Percentiles rank a stretch among this genome's conserved stretches.
Conservation (phyloP, 2,888 invertebrate genomes). For the Tetrapedia diversipes region DNA sequence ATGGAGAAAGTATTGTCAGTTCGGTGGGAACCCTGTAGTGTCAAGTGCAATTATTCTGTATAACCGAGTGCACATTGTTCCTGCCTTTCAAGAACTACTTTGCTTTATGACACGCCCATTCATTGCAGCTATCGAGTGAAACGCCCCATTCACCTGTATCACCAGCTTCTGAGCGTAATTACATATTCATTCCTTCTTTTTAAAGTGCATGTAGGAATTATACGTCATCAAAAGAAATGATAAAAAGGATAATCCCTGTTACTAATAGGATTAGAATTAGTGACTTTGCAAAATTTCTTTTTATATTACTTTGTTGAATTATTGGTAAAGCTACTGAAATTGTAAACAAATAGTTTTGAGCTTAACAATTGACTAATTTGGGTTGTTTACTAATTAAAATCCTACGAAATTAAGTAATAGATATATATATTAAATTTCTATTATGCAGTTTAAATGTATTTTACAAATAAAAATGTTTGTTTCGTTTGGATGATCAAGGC, state of each 20-base stretch:
- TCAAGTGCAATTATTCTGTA: conserved; percentile 69
- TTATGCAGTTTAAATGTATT: neutral
- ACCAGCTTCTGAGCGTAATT: conserved; percentile 6
- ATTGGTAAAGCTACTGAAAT: neutral
- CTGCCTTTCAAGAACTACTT: conserved; percentile 44
- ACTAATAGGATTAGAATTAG: neutral
- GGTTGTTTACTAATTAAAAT: neutral
- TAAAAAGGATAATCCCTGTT: neutral
- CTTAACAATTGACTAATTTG: neutral
- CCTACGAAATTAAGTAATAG: neutral
- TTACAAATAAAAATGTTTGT: neutral
- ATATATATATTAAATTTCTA: neutral
- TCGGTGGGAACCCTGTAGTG: conserved; percentile 52
- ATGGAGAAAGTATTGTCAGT: conserved; percentile 60
- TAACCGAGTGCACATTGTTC: conserved; percentile 50
- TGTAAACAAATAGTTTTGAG: neutral
- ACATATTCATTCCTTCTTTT: neutral
- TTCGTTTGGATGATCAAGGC: neutral
- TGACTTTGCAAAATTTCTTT: neutral
- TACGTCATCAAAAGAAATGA: neutral
- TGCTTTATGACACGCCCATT: conserved; percentile 44
- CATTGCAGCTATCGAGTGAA: conserved; percentile 50
- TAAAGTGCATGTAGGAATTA: neutral
- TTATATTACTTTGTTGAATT: neutral
- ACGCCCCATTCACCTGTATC: conserved; percentile 52